Conservation (phyloP, 2,113 vertebrate species). For the Corynorhinus townsendii region DNA sequence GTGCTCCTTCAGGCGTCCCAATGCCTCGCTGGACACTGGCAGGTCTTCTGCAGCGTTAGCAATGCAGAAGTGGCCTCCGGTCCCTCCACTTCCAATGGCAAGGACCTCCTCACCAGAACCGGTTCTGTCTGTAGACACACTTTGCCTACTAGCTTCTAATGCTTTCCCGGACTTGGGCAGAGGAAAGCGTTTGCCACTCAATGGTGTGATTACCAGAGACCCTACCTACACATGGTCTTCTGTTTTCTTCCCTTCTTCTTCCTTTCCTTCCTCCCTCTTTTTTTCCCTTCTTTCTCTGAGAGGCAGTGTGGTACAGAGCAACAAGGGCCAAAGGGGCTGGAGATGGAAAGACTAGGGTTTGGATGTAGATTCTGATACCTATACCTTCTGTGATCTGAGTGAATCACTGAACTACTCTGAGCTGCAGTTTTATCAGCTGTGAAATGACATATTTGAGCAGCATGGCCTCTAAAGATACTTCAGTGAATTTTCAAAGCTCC, state of each 20-base stretch:
- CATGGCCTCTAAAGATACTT: not conserved
- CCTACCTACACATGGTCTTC: not conserved
- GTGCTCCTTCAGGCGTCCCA: not conserved
- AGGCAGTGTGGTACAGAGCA: not conserved
- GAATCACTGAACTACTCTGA: not conserved
- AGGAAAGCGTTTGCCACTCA: not conserved
- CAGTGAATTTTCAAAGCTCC: not conserved
- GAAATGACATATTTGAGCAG: not conserved
- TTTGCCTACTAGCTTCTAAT: not conserved
- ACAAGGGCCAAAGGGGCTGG: not conserved
- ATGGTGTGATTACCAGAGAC: not conserved
- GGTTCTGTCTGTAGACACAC: not conserved
- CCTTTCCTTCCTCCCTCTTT: accelerated
- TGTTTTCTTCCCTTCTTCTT: accelerated
- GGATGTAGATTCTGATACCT: not conserved
- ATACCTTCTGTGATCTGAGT: not conserved
- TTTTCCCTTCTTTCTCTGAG: not conserved
- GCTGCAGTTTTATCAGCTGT: not conserved
- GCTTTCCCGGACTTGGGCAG: not conserved
- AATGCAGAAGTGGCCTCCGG: not conserved
- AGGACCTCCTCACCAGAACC: not conserved
- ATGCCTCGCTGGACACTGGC: not conserved
- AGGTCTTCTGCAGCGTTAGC: not conserved
- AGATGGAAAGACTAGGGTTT: not conserved
- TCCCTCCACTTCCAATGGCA: not conserved